A percentile compares a stretch with the other conserved stretches of the same genome.
Evolutionary conservation across 2,888 invertebrate genomes (phyloP).

Genomic region (Brachynemurus nebulosus): DNA sequence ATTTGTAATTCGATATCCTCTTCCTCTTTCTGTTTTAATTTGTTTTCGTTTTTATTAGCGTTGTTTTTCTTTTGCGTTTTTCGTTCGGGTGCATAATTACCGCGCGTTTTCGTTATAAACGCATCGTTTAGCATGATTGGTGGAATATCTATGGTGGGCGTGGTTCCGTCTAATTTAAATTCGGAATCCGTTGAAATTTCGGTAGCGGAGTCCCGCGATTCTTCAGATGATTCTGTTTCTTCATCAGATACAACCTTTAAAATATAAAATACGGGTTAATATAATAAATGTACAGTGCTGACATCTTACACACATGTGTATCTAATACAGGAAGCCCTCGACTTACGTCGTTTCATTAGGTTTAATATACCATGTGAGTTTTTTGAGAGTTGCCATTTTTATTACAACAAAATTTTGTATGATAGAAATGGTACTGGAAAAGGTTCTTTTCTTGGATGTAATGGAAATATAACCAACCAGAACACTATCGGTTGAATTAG

Average conservation of each 20-base stretch:
- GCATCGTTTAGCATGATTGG: slow-evolving; percentile 60
- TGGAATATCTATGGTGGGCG: slow-evolving; percentile 58
- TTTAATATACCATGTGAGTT: too few relatives aligned
- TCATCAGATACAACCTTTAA: slow-evolving; percentile 52
- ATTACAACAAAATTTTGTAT: too few relatives aligned
- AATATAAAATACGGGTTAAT: slow-evolving; percentile 4
- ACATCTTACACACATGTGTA: too few relatives aligned
- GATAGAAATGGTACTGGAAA: too few relatives aligned
- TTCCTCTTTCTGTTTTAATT: slow-evolving; percentile 6
- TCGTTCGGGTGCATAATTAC: slow-evolving; percentile 33
- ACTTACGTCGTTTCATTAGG: too few relatives aligned
- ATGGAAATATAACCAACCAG: too few relatives aligned
- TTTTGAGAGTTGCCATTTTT: too few relatives aligned
- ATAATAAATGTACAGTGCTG: background rate
- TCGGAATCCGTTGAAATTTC: slow-evolving; percentile 89
- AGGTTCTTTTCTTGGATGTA: too few relatives aligned
- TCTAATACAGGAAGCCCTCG: too few relatives aligned
- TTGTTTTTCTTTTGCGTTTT: slow-evolving; percentile 41
- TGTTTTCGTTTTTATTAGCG: slow-evolving; percentile 25
- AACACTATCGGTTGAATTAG: too few relatives aligned
- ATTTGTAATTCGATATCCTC: slow-evolving; percentile 30
- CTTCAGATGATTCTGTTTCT: slow-evolving; percentile 48
- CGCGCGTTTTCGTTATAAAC: slow-evolving; percentile 39
- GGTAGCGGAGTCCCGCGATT: slow-evolving; percentile 72
- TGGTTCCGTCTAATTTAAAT: slow-evolving; percentile 68